These are phyloP conservation scores for Drosophila eohydei DNA, from an alignment of 2,888 invertebrate genomes.

Conservation along the genomic window DNA sequence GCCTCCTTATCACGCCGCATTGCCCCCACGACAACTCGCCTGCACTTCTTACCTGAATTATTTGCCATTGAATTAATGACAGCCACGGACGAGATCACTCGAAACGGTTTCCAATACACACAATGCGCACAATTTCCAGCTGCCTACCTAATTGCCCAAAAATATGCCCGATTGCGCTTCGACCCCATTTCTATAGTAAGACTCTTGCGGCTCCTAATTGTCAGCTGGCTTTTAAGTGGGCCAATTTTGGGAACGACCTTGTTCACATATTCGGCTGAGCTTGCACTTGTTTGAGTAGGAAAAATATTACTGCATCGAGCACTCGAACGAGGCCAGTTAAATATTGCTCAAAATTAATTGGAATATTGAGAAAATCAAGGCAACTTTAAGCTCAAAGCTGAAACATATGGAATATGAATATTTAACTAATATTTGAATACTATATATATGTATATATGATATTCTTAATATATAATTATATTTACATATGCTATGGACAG, in stretches of 20 bases:
- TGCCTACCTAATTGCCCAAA: conserved; percentile 31
- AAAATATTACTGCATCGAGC: too few relatives aligned
- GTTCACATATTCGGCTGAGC: neutral
- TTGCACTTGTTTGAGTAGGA: too few relatives aligned
- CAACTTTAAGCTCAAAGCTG: too few relatives aligned
- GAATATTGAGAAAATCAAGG: too few relatives aligned
- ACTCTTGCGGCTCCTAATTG: neutral
- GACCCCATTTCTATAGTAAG: conserved; percentile 31
- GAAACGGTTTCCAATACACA: conserved; percentile 20
- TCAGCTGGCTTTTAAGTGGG: neutral
- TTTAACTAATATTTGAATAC: too few relatives aligned
- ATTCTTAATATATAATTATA: too few relatives aligned
- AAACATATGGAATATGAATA: too few relatives aligned
- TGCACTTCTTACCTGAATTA: conserved; percentile 60
- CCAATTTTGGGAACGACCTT: conserved; percentile 5
- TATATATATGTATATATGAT: too few relatives aligned
- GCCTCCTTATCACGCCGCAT: conserved; percentile 60
- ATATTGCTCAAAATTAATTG: too few relatives aligned
- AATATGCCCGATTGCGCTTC: conserved; percentile 22
- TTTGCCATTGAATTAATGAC: conserved; percentile 51
- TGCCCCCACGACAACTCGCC: conserved; percentile 43
- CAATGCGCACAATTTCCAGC: conserved; percentile 13
- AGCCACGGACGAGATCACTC: conserved; percentile 15
- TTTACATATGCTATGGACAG: too few relatives aligned
- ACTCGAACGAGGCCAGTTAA: too few relatives aligned